Evolutionary conservation across 2,113 vertebrate species (phyloP), one percentile per base, ranked within the genome.

Genomic region (Pseudopipra pipra): DNA sequence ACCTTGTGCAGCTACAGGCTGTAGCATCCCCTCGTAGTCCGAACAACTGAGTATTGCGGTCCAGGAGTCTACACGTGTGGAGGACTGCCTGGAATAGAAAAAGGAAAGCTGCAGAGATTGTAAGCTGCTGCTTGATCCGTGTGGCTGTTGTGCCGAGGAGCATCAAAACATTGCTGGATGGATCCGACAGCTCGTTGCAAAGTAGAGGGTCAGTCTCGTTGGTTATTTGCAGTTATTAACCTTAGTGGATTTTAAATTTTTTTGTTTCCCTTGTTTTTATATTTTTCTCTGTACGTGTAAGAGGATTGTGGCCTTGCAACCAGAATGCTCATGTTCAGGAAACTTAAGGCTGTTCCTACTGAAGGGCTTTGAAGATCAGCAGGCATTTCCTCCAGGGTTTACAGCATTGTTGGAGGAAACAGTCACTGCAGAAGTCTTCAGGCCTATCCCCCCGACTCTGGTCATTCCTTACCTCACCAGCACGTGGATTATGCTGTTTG

Each of bases 281-380:
- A 16, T 76, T 94, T 87, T 93, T 85, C 30, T 74, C 56, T 94
- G 66, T 21, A 24, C 82, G 27, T 55, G 2, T 90, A 81, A 95
- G 70, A 96, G 91, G 86, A 87, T 73, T 93, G 80, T 85, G 62
- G 80, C 76, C 86, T 90, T 2, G 5, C 66, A 90, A 90, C 65
- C 85, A 93, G 83, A 96, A 56, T 84, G 59, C 72, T 96, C 55
- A 9, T 80, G 79, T 96, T 96, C 92, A 94, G 92, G 88, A 96
- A 96, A 97, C 88, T 92, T 91, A 41, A 82, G 70, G 81, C 88
- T 94, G 84, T 93, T 95, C 79, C 90, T 80, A 5, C 76, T 70
- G 80, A 84, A 81, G 58, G 89, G 83, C 95, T 96, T 96, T 96
- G 95, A 96, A 97, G 96, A 96, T 96, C 96, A 97, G 93, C 96